phyloP scores from a whole-genome alignment of 2,888 invertebrate species.

The Phortica magna region DNA sequence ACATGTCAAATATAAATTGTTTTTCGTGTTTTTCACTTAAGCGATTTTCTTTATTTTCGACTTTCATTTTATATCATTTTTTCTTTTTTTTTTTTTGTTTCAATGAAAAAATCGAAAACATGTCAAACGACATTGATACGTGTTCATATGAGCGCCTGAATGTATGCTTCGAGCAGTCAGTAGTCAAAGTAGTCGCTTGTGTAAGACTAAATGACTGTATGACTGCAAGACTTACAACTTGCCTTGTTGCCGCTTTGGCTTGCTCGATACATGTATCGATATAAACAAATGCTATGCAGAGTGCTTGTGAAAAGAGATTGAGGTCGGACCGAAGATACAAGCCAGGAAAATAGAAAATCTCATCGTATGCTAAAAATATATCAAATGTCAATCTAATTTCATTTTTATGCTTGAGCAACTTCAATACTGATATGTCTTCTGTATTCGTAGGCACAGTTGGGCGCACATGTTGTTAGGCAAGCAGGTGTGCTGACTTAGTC shows the following conservation, averaged over 20 bases:
- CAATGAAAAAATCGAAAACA: slow-evolving; percentile 56
- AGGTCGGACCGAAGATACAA: background rate
- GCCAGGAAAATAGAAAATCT: slow-evolving; percentile 43
- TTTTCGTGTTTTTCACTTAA: slow-evolving; percentile 49
- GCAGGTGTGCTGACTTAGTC: slow-evolving; percentile 13
- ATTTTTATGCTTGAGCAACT: slow-evolving; percentile 63
- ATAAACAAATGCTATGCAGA: background rate
- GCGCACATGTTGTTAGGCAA: background rate
- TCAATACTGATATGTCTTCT: background rate
- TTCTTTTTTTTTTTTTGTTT: slow-evolving; percentile 38
- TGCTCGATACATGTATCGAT: slow-evolving; percentile 4
- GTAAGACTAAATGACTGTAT: background rate
- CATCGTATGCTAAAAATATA: slow-evolving; percentile 53
- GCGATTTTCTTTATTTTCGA: slow-evolving; percentile 62
- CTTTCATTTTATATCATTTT: slow-evolving; percentile 50
- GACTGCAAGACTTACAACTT: slow-evolving; percentile 14
- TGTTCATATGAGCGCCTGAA: slow-evolving; percentile 33
- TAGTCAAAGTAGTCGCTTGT: slow-evolving; percentile 5
- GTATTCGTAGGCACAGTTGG: slow-evolving; percentile 9
- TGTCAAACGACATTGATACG: slow-evolving; percentile 61
- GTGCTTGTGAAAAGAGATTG: background rate
- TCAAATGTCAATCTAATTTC: slow-evolving; percentile 73
- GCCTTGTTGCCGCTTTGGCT: background rate
- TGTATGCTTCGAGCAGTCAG: background rate
- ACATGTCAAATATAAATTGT: slow-evolving; percentile 62